Conservation (phyloP, 1,140 invertebrate genomes). For the Drosophila albomicans region DNA sequence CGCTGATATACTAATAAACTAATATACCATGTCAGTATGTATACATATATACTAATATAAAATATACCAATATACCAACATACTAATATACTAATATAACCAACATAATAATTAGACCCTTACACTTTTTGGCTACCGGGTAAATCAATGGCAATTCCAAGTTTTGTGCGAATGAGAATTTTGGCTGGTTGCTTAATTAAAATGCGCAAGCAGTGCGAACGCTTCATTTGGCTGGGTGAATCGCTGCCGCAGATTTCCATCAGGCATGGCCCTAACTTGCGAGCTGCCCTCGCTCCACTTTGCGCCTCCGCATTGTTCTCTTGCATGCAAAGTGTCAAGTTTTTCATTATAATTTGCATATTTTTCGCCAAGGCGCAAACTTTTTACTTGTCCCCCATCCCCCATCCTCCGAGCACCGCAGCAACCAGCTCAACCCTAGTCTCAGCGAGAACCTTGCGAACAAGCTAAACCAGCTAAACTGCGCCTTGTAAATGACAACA, state of each 20-base stretch:
- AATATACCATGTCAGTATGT: no score
- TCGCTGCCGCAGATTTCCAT: conserved; percentile 75
- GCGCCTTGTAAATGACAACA: conserved; percentile 68
- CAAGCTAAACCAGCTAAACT: conserved; percentile 2
- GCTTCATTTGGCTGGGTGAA: conserved; percentile 77
- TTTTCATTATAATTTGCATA: conserved; percentile 83
- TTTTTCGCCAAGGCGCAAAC: conserved; percentile 70
- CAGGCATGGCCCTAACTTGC: conserved; percentile 13
- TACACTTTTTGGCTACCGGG: neutral
- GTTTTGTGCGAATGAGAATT: conserved; percentile 26
- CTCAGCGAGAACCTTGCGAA: neutral
- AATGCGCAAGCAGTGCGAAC: conserved; percentile 73
- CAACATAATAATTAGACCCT: neutral
- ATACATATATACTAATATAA: no score
- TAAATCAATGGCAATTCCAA: no score
- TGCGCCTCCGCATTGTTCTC: conserved; percentile 20
- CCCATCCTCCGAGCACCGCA: no score
- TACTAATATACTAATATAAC: no score
- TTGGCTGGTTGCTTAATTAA: conserved; percentile 72
- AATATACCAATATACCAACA: no score
- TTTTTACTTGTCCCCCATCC: conserved; percentile 38
- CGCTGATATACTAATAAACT: no score
- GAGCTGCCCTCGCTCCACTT: neutral
- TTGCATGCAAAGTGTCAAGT: conserved; percentile 81
- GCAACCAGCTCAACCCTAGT: no score